Percentiles rank a stretch among this genome's conserved stretches.
Evolutionary conservation across 2,113 vertebrate genomes (phyloP).

Genomic region (Siphamia tubifer): DNA sequence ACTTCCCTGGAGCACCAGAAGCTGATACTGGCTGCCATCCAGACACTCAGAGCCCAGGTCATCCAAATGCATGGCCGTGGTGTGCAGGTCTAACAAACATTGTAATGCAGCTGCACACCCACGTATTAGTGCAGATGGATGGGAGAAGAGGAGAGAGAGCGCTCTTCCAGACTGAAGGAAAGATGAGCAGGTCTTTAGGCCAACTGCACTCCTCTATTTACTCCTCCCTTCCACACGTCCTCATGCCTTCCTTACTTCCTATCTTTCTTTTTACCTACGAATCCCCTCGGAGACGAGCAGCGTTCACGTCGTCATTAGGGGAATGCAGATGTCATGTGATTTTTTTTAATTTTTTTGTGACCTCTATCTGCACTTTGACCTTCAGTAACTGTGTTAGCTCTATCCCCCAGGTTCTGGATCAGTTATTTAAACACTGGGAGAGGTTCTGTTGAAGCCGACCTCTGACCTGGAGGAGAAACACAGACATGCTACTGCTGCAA

Average conservation of each 20-base stretch:
- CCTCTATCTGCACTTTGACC: conserved; percentile 56
- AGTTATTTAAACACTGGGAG: not conserved
- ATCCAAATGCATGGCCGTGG: conserved; percentile 93
- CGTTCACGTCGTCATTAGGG: not conserved
- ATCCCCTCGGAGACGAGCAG: not conserved
- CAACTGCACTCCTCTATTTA: conserved; percentile 28
- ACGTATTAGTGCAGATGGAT: not conserved
- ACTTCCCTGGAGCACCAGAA: conserved; percentile 87
- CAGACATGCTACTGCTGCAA: not conserved
- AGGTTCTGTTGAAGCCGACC: not conserved
- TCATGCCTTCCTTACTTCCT: conserved; percentile 46
- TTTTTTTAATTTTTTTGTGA: conserved; percentile 27
- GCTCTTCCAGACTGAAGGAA: conserved; percentile 40
- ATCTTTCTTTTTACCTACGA: conserved; percentile 28
- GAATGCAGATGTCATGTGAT: conserved; percentile 44
- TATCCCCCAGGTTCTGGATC: conserved; percentile 27
- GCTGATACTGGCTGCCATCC: conserved; percentile 88
- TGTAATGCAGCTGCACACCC: not conserved
- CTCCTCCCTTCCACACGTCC: conserved; percentile 44
- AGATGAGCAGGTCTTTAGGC: conserved; percentile 31
- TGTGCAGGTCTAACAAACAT: conserved; percentile 86
- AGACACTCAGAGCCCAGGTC: conserved; percentile 88
- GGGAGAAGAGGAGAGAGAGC: not conserved
- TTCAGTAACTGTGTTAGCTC: conserved; percentile 6
- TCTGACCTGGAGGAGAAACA: not conserved